A percentile compares a stretch with the other conserved stretches of the same genome.
phyloP scores from a whole-genome alignment of 2,113 vertebrate species.

The Climacteris rufus region DNA sequence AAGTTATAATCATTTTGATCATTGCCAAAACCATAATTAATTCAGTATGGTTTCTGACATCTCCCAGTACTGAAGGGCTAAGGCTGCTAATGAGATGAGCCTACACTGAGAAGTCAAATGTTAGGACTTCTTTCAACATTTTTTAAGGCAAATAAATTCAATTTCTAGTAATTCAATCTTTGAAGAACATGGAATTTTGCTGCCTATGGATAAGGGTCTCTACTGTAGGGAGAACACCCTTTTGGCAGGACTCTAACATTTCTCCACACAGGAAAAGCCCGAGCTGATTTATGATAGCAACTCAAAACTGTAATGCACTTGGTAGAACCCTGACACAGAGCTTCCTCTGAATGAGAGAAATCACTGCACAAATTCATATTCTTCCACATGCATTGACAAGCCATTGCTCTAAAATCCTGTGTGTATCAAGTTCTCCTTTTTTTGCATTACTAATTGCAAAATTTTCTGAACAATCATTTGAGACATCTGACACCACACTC shows the following conservation, averaged over 20 bases:
- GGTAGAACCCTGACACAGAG: fast-evolving
- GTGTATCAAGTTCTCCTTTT: neutral
- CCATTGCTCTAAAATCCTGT: neutral
- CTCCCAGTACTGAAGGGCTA: neutral
- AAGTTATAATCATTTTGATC: neutral
- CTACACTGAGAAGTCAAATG: neutral
- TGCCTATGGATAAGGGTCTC: neutral
- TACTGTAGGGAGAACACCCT: neutral
- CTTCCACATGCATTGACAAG: neutral
- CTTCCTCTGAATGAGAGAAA: neutral
- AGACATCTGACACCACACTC: neutral
- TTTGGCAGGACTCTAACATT: neutral
- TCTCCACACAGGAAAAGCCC: neutral
- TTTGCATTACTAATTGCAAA: neutral
- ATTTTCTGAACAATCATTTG: neutral
- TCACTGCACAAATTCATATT: neutral
- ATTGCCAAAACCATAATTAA: constrained; percentile 19
- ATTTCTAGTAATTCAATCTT: neutral
- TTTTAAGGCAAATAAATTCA: neutral
- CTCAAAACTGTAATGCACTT: neutral
- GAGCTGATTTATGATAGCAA: neutral
- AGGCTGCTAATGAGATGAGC: neutral
- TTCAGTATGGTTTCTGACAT: constrained; percentile 3
- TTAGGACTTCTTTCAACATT: neutral
- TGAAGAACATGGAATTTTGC: neutral